Base-by-base conservation (phyloP, 1,140 invertebrate species). In the Dendrolimus punctatus region DNA sequence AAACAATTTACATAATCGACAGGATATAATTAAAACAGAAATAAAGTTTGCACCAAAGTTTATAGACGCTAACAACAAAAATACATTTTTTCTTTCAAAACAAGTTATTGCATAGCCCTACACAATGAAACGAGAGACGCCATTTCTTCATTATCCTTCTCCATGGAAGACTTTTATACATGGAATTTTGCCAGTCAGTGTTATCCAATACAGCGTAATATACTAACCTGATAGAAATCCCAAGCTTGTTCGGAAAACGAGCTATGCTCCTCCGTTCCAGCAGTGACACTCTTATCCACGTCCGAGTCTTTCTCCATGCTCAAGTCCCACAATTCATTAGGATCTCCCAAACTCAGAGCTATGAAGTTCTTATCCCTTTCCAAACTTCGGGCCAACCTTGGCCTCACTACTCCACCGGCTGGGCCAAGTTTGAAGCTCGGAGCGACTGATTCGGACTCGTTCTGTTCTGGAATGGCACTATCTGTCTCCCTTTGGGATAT, bases 241-340 rank as follows among this genome's bases (percentile, higher is more conserved):
- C 93, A 94, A 42, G 92, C 95, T 70, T 94, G 93, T 80, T 97
- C 96, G 3, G 95, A 96, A 68, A 96, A 93, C 40, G 95, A 96
- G 78, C 92, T 95, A 65, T 92, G 91, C 63, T 92, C 91, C 74
- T 92, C 91, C 2, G 89, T 90, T 40, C 89, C 85, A n/a, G 85
- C 85, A 0, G 85, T 87, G 5, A 88, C 75, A 62, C 85, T 87
- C 53, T 81, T 79, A 49, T 87, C 85, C 4, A 86, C 46, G 61
- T 88, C 87, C 0, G 87, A 88, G 57, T 88, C 80, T 54, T 82
- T 82, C 52, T 88, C 80, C 43, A 82, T 60, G 43, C 73, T 71
- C 23, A 87, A 48, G 47, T 87, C 80, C 75, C 76, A 81, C 51
- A 85, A 65, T 49, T 79, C 73, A 49, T 62, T 80, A 4, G 79